A percentile compares a stretch with the other conserved stretches of the same genome.
phyloP scores from a whole-genome alignment of 1,140 invertebrate genomes.

The Tachypleus tridentatus region DNA sequence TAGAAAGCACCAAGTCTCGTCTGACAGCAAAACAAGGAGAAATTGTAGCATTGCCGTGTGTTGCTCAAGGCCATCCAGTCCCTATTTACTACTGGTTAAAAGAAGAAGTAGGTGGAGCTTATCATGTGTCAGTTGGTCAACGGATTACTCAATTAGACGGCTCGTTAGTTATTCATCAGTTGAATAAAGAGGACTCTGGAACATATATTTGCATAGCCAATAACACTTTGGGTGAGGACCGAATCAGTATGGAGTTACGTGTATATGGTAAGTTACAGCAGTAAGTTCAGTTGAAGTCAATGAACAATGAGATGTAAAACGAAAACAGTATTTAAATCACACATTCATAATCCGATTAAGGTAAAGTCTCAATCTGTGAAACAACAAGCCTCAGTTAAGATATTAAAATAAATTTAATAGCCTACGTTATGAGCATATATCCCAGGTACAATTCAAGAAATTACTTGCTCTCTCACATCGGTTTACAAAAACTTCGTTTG shows the following conservation, averaged over 20 bases:
- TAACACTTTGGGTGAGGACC: conserved; percentile 22
- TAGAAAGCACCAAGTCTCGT: conserved; percentile 19
- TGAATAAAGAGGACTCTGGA: conserved; percentile 17
- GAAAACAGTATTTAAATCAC: too few relatives aligned
- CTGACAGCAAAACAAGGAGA: conserved; percentile 27
- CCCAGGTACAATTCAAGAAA: too few relatives aligned
- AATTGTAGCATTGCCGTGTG: conserved; percentile 33
- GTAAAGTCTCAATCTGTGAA: too few relatives aligned
- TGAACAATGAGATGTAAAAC: too few relatives aligned
- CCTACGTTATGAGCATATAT: too few relatives aligned
- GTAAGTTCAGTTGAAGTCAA: too few relatives aligned
- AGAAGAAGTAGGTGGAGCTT: conserved; percentile 12
- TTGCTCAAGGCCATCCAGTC: conserved; percentile 29
- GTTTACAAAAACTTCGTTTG: too few relatives aligned
- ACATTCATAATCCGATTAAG: too few relatives aligned
- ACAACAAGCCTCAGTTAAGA: too few relatives aligned
- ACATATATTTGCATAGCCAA: conserved; percentile 22
- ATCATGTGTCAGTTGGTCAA: conserved; percentile 2
- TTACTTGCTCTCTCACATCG: too few relatives aligned
- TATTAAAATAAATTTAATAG: too few relatives aligned
- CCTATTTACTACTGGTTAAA: conserved; percentile 25
- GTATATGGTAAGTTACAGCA: conserved; percentile 19
- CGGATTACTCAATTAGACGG: conserved; percentile 17
- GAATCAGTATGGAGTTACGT: conserved; percentile 16
- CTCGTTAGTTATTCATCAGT: conserved; percentile 19